Percentiles rank a stretch among this genome's conserved stretches.
phyloP scores from a whole-genome alignment of 2,888 invertebrate genomes.

The Lordiphosa fenestrarum region DNA sequence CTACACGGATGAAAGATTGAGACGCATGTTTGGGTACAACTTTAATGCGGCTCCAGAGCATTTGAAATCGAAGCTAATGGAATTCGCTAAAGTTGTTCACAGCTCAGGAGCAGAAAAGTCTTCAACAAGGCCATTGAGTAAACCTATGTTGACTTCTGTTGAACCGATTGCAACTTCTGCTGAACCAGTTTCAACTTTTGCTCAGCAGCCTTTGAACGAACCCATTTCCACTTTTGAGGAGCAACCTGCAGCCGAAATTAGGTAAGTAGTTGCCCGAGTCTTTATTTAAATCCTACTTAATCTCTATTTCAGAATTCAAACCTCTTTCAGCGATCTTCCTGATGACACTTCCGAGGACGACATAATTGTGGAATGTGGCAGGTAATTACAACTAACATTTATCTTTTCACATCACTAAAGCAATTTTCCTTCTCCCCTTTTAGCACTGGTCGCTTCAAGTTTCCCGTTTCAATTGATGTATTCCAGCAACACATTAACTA shows the following conservation, averaged over 20 bases:
- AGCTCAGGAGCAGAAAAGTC: no score
- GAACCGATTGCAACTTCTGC: no score
- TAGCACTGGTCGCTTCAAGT: constrained; percentile 23
- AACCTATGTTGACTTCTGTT: no score
- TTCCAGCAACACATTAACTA: constrained; percentile 34
- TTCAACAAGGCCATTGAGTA: no score
- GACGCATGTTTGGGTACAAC: constrained; percentile 15
- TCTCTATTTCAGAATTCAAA: no score
- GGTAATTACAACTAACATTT: constrained; percentile 10
- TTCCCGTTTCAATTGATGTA: constrained; percentile 33
- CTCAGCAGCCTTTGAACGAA: no score
- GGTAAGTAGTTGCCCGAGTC: no score
- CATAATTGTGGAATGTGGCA: constrained; percentile 11
- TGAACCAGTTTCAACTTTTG: no score
- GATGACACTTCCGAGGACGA: constrained; percentile 8
- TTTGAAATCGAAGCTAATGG: constrained; percentile 4
- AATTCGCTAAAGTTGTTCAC: constrained; percentile 4
- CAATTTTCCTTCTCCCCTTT: background rate
- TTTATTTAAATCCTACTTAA: no score
- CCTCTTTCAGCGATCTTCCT: background rate
- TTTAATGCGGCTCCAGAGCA: constrained; percentile 28
- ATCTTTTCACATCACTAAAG: background rate
- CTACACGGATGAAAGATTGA: constrained; percentile 15
- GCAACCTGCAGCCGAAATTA: no score
- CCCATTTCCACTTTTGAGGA: no score